phyloP scores from a whole-genome alignment of 2,113 vertebrate genomes.

The Numenius arquata region DNA sequence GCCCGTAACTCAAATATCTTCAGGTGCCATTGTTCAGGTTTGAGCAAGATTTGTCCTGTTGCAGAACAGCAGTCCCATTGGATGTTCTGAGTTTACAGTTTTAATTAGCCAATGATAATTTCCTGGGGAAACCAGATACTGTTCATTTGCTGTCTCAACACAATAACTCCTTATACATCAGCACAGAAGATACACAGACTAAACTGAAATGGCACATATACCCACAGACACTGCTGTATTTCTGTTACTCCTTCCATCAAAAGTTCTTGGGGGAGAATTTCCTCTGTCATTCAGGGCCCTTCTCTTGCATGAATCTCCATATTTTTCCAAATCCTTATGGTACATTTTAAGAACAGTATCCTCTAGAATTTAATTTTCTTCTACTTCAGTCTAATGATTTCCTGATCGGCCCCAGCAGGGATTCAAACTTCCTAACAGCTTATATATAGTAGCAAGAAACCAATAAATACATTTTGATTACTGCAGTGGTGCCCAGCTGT shows the following conservation, averaged over 20 bases:
- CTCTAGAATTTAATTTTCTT: constrained; percentile 21
- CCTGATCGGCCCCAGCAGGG: not conserved
- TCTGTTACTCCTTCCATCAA: not conserved
- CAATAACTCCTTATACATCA: not conserved
- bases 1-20: accelerated
- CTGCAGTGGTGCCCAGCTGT: not conserved
- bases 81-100: not conserved
- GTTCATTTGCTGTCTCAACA: not conserved
- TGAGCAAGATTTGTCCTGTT: not conserved
- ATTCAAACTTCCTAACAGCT: not conserved
- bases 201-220: not conserved
- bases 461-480: not conserved
- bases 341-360: not conserved
- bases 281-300: not conserved
- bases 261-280: not conserved
- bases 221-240: not conserved
- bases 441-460: constrained; percentile 24
- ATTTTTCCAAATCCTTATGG: not conserved
- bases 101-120: not conserved
- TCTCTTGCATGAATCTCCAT: not conserved
- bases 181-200: not conserved
- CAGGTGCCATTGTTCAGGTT: not conserved
- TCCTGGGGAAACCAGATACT: not conserved
- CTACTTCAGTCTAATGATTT: constrained; percentile 38
- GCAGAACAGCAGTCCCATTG: not conserved